A percentile compares a stretch with the other conserved stretches of the same genome.
phyloP scores from a whole-genome alignment of 2,113 vertebrate species.

The Chloropsis cyanopogon region DNA sequence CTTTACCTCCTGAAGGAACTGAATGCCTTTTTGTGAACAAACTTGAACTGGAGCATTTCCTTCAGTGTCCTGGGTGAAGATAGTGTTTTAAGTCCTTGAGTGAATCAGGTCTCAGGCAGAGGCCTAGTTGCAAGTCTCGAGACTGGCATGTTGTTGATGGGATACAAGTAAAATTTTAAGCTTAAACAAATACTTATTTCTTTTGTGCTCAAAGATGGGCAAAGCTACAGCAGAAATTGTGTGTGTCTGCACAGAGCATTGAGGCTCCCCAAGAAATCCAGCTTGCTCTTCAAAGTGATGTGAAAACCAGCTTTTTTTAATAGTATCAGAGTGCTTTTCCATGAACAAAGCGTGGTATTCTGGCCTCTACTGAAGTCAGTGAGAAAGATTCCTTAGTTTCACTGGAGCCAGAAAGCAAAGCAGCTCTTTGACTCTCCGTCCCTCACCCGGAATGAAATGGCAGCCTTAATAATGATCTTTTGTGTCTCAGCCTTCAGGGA shows the following conservation, averaged over 20 bases:
- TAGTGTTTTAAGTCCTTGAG: background rate
- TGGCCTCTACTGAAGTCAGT: background rate
- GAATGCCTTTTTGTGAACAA: background rate
- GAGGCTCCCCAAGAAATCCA: background rate
- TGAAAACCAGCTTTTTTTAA: background rate
- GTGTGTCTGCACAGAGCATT: background rate
- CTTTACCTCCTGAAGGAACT: background rate
- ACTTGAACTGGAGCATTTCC: background rate
- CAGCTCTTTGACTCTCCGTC: background rate
- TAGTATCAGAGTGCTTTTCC: background rate
- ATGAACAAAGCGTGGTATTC: background rate
- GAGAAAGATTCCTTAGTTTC: background rate
- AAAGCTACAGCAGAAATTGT: background rate
- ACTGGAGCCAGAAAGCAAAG: background rate
- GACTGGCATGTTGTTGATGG: background rate
- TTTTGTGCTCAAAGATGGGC: background rate
- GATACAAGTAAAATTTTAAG: background rate
- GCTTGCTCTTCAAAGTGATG: background rate
- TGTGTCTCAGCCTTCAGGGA: slow-evolving; percentile 85
- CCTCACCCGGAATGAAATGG: background rate
- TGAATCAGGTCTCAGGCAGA: background rate
- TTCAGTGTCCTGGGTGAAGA: background rate
- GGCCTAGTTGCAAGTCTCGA: background rate
- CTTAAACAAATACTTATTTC: background rate
- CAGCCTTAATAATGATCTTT: background rate